Base-by-base conservation (phyloP, 2,797 vertebrate species). In the Karalla daura region DNA sequence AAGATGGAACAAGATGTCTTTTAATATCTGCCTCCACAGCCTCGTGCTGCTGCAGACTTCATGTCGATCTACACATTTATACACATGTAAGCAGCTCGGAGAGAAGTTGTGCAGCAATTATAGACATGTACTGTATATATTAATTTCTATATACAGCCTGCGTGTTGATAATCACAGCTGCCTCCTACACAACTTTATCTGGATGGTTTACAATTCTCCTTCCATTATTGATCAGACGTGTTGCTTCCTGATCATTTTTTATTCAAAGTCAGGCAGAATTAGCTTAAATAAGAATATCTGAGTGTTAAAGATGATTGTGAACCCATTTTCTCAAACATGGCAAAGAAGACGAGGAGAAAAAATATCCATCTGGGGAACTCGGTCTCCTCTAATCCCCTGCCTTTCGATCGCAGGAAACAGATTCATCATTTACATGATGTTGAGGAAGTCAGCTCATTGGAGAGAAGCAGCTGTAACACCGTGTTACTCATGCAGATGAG, bases 1-100 rank as follows among this genome's bases (percentile, higher is more conserved):
- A 6, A 61, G 41, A 36, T 4, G 0, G 47, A 52, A 43, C 20
- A 55, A 56, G 60, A 50, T 15, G 37, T 28, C 18, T 35, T 68
- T 33, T 49, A 45, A 63, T 47, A 44, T 59, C 20, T 30, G 9
- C 10, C 23, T 28, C 21, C 43, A 7, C n/a, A 18, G 44, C 41
- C 30, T 36, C 17, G 13, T 58, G 24, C 18, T 40, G 25, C 54
- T 49, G 49, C 37, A n/a, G n/a, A n/a, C 14, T 40, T 45, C 9
- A 15, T 4, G 1, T n/a, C 30, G 25, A 21, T 13, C 51, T 0
- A 1, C 1, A 3, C 3, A 0, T 8, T 17, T 23, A 28, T 7
- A 15, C 10, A 23, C 5, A 17, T 23, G 24, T 5, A 23, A 39
- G 25, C 18, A 43, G 17, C 20, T 52, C 24, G 18, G 27, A 13